Conservation (phyloP, 2,888 invertebrate species). For the Tipula vernalis region DNA sequence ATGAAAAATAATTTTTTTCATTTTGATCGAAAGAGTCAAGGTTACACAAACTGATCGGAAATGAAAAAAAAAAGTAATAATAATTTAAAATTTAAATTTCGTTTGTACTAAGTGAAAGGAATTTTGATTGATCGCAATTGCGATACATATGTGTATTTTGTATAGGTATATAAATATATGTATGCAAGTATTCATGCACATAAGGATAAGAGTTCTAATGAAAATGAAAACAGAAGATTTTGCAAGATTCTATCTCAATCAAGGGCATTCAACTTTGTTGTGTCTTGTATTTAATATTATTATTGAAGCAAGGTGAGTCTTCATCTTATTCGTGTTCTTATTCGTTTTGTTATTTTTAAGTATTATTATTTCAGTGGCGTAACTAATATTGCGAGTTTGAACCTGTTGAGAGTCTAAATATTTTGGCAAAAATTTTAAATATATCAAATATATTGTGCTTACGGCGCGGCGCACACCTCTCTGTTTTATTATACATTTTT, state of each 20-base stretch:
- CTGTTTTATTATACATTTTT: neutral
- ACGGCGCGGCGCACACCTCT: neutral
- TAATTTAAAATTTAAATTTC: neutral
- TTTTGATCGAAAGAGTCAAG: neutral
- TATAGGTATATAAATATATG: neutral
- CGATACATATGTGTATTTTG: neutral
- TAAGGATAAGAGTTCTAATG: neutral
- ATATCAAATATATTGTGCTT: neutral
- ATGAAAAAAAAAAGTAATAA: neutral
- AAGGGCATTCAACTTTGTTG: neutral
- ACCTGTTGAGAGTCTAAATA: too few relatives aligned
- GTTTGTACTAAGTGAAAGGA: neutral
- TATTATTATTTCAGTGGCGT: neutral
- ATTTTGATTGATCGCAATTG: neutral
- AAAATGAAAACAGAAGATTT: constrained; percentile 4
- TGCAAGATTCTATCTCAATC: neutral
- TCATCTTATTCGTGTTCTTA: neutral
- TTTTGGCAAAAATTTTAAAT: neutral
- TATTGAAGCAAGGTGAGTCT: constrained; percentile 1
- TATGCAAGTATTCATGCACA: neutral
- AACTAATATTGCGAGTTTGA: neutral
- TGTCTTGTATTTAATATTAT: neutral
- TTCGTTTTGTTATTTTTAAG: neutral
- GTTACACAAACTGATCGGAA: neutral
- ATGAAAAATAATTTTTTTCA: neutral